phyloP scores from a whole-genome alignment of 2,888 invertebrate species.

The Psylliodes chrysocephalus region DNA sequence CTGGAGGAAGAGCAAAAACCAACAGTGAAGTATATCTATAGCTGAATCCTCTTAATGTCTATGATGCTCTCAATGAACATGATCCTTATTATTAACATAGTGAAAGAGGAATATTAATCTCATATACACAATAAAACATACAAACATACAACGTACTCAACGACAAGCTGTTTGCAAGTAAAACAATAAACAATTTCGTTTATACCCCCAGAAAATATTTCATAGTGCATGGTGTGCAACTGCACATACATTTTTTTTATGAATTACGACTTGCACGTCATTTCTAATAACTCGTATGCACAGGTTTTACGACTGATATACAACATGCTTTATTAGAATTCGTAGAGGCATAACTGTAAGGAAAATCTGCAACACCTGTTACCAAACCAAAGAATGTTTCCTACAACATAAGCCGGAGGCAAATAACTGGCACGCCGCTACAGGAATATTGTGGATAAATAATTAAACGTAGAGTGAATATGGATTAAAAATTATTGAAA shows the following conservation, averaged over 20 bases:
- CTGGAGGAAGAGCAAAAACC: no score
- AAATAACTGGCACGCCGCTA: conserved; percentile 29
- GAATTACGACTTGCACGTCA: neutral
- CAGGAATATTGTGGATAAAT: conserved; percentile 16
- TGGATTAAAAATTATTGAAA: no score
- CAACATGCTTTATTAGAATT: conserved; percentile 15
- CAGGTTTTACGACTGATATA: conserved; percentile 8
- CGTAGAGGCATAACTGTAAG: conserved; percentile 4
- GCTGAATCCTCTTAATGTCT: no score
- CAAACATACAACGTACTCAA: no score
- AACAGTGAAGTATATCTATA: no score
- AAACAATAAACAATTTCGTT: no score
- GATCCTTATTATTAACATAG: no score
- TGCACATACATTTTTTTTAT: neutral
- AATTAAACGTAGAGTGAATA: neutral
- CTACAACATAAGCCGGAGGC: conserved; percentile 7
- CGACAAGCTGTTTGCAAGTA: no score
- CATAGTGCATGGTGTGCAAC: neutral
- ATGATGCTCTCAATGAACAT: no score
- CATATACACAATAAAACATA: no score
- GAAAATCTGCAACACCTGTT: conserved; percentile 32
- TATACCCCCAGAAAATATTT: no score
- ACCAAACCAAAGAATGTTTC: conserved; percentile 23
- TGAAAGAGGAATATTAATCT: no score
- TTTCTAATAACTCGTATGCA: neutral